phyloP scores from a whole-genome alignment of 2,797 vertebrate genomes.

The Hypotaenidia philippensis region DNA sequence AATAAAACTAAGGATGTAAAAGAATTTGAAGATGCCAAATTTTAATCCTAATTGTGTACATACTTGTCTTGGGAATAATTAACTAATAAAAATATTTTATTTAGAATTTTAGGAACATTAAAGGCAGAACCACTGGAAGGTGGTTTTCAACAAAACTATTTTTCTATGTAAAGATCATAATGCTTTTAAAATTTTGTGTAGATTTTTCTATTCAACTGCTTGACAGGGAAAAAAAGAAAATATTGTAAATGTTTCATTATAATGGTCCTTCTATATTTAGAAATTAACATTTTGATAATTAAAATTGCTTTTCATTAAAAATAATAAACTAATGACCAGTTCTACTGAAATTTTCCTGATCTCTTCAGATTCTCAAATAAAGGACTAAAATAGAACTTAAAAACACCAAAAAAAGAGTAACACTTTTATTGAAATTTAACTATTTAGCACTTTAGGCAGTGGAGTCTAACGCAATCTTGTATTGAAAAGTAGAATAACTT shows the following conservation, averaged over 20 bases:
- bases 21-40: neutral
- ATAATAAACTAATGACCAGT: fast-evolving
- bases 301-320: neutral
- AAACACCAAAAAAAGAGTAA: neutral
- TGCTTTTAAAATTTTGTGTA: neutral
- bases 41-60: neutral
- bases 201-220: neutral
- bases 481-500: neutral
- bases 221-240: neutral
- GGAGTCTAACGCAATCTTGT: neutral
- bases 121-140: neutral
- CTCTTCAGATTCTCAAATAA: neutral
- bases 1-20: neutral
- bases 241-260: neutral
- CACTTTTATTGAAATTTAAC: neutral
- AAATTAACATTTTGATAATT: neutral
- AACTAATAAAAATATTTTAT: neutral
- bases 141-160: neutral
- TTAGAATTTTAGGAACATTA: neutral
- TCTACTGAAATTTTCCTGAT: neutral
- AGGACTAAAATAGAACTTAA: neutral
- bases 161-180: neutral
- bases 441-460: neutral
- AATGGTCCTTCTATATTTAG: neutral
- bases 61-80: neutral